Conservation (phyloP, 2,797 vertebrate genomes). For the Spea hammondii region DNA sequence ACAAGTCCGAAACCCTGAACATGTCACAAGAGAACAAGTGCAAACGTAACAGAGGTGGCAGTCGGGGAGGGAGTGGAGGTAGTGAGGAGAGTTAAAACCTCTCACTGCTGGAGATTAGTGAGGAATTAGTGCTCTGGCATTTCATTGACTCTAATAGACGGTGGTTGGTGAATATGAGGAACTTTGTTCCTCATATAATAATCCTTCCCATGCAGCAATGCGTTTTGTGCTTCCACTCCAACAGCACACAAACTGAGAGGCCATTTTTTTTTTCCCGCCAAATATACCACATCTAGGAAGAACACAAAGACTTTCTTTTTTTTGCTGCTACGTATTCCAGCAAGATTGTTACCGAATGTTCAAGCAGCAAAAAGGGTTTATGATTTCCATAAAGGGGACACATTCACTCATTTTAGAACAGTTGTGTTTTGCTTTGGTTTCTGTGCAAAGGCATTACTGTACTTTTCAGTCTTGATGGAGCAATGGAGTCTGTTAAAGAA, state of each 20-base stretch:
- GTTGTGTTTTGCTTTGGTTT: constrained; percentile 46
- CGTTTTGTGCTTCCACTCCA: constrained; percentile 39
- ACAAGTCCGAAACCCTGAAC: constrained; percentile 32
- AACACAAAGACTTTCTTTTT: neutral
- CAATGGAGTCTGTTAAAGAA: neutral
- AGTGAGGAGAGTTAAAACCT: constrained; percentile 30
- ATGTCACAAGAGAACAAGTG: constrained; percentile 37
- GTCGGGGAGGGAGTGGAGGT: constrained; percentile 36
- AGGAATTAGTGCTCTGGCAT: neutral
- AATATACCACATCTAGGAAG: neutral
- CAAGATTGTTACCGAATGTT: neutral
- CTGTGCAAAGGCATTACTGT: constrained; percentile 27
- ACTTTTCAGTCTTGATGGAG: neutral
- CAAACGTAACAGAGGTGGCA: constrained; percentile 39
- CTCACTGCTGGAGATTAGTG: constrained; percentile 43
- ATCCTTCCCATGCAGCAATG: constrained; percentile 10
- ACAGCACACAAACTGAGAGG: constrained; percentile 16
- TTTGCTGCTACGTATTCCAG: neutral
- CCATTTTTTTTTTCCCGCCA: constrained; percentile 17
- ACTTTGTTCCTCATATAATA: neutral
- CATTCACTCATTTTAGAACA: constrained; percentile 25
- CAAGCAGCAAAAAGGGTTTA: neutral
- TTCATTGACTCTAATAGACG: neutral
- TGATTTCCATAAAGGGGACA: constrained; percentile 8
- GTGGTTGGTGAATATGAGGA: neutral